These are phyloP conservation scores for Scylla paramamosain DNA, from an alignment of 1,140 invertebrate species.

Conservation along the genomic window DNA sequence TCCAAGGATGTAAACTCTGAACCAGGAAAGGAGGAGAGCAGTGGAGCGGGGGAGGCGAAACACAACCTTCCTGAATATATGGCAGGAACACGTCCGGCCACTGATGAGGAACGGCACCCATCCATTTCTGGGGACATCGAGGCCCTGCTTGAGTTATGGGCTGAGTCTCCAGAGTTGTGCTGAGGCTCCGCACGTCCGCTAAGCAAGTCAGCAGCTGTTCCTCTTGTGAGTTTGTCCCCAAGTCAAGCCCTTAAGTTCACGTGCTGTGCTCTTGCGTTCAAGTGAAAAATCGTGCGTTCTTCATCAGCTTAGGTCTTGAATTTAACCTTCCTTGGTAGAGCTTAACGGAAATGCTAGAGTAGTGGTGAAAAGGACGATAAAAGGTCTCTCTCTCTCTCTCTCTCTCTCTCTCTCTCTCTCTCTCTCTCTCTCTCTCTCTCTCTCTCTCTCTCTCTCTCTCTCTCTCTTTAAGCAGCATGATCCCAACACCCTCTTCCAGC, in stretches of 20 bases:
- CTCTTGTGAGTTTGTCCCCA: not conserved
- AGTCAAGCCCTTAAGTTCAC: no score
- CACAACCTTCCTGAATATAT: not conserved
- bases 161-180: not conserved
- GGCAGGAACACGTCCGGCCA: not conserved
- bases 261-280: no score
- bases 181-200: no score
- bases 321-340: not conserved
- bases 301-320: not conserved
- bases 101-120: not conserved
- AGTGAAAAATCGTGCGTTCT: no score
- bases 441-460: not conserved
- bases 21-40: no score
- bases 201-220: no score
- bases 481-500: not conserved
- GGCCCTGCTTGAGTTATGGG: not conserved
- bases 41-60: not conserved
- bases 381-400: not conserved
- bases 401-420: constrained; percentile 35
- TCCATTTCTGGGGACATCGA: not conserved
- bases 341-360: not conserved
- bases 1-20: no score
- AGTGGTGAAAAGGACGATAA: not conserved
- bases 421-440: constrained; percentile 12
- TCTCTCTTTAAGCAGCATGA: not conserved